Evolutionary conservation across 2,888 invertebrate genomes (phyloP), one percentile per base, ranked within the genome.

Genomic region (Acleris holmiana): DNA sequence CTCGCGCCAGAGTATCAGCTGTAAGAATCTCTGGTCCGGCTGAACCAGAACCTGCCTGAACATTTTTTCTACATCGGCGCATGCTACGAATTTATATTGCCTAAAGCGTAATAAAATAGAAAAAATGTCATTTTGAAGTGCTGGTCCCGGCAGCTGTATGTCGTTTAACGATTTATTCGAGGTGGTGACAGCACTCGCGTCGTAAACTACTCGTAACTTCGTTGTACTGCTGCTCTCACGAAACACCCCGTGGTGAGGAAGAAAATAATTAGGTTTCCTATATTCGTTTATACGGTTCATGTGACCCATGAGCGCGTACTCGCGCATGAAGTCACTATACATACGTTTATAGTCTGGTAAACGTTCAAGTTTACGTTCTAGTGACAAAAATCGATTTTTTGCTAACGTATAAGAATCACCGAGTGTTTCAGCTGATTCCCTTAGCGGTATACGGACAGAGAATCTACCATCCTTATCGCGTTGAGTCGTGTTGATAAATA

Each of bases 41-140:
- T 41, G 41, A 41, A 41, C n/a, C 41, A 41, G 41, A 4, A 41
- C 41, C 41, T 41, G 41, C 15, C 41, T 41, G n/a, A 41, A 41
- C 41, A 41, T 41, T n/a, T n/a, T n/a, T n/a, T n/a, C n/a, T n/a
- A n/a, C n/a, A n/a, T n/a, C n/a, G n/a, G n/a, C n/a, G n/a, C n/a
- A 15, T 41, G 13, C n/a, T n/a, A 41, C 41, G 15, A 41, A 41
- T 41, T 13, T 41, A 64, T 70, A 60, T 47, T 70, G 69, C 25
- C 72, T 47, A 60, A 74, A 74, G 25, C 73, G 55, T 13, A 41
- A 0, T 15, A 41, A 41, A 15, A 41, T 41, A 13, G 40, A 41
- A 41, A 41, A 41, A 8, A 41, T 41, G 40, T 13, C 40, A 15
- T 41, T 41, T 4, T 41, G 40, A 13, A 41, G 40, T 3, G 40